A percentile compares a stretch with the other conserved stretches of the same genome.
Conservation (phyloP, 2,888 invertebrate genomes). For the Schrankia costaestrigalis region DNA sequence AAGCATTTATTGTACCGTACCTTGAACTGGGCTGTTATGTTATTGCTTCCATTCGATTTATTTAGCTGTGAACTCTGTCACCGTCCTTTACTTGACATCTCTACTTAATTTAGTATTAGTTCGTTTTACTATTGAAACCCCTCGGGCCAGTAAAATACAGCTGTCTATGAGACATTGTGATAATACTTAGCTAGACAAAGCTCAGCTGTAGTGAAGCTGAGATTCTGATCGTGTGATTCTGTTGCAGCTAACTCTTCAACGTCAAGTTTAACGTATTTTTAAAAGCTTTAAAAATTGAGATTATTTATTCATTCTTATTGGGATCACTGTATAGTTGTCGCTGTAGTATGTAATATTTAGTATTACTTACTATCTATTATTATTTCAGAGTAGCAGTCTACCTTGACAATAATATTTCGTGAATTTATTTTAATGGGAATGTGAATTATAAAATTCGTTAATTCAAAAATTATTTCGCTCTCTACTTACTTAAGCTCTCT, state of each 20-base stretch:
- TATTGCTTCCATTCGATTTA: slow-evolving; percentile 55
- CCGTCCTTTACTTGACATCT: slow-evolving; percentile 74
- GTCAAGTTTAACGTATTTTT: slow-evolving; percentile 64
- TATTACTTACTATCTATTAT: slow-evolving; percentile 37
- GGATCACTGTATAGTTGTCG: slow-evolving; percentile 49
- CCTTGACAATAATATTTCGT: slow-evolving; percentile 63
- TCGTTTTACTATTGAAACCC: slow-evolving; percentile 64
- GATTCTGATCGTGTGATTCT: slow-evolving; percentile 42
- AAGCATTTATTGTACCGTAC: slow-evolving; percentile 65
- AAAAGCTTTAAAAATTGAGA: slow-evolving; percentile 77
- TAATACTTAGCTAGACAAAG: slow-evolving; percentile 64
- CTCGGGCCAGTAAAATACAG: slow-evolving; percentile 73
- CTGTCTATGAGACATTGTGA: slow-evolving; percentile 79
- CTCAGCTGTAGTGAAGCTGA: slow-evolving; percentile 31
- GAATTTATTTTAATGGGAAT: slow-evolving; percentile 34
- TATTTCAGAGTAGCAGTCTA: slow-evolving; percentile 43
- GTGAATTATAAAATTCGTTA: slow-evolving; percentile 28
- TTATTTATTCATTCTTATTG: slow-evolving; percentile 71
- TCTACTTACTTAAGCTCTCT: slow-evolving; percentile 66
- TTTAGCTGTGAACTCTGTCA: slow-evolving; percentile 52
- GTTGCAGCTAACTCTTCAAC: slow-evolving; percentile 50
- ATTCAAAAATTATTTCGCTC: slow-evolving; percentile 55
- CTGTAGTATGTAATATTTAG: slow-evolving; percentile 42
- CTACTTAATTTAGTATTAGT: slow-evolving; percentile 78
- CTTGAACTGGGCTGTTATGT: slow-evolving; percentile 54